These are phyloP conservation scores for Coranthus polyacanthus DNA, from an alignment of 2,797 vertebrate genomes.

Conservation along the genomic window DNA sequence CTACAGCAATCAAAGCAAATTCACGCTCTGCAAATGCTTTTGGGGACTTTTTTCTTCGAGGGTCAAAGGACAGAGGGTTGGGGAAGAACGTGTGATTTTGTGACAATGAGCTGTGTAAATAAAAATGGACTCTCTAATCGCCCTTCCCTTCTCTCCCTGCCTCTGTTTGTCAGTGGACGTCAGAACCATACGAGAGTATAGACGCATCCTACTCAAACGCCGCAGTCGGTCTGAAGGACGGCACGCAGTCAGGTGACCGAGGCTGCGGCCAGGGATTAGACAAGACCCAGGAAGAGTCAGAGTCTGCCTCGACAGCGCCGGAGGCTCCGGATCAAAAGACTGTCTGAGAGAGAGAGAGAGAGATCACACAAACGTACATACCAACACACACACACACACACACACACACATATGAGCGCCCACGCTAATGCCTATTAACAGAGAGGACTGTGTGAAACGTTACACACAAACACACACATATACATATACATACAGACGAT, in stretches of 20 bases:
- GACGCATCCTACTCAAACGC: conserved; percentile 76
- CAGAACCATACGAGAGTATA: conserved; percentile 88
- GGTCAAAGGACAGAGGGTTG: too few species aligned
- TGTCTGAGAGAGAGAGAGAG: conserved; percentile 73
- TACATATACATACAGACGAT: conserved; percentile 45
- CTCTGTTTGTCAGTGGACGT: conserved; percentile 86
- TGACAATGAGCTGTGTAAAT: too few species aligned
- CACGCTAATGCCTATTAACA: conserved; percentile 48
- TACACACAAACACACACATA: conserved; percentile 10
- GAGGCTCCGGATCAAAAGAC: conserved; percentile 78
- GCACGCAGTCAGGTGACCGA: conserved; percentile 68
- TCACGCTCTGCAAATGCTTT: too few species aligned
- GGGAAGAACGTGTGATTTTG: too few species aligned
- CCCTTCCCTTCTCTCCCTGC: not conserved
- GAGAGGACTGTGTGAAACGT: conserved; percentile 63
- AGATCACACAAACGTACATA: conserved; percentile 11
- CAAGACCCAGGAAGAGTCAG: conserved; percentile 79
- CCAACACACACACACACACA: conserved; percentile 31
- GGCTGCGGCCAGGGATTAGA: conserved; percentile 73
- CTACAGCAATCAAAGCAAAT: too few species aligned
- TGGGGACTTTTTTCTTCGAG: too few species aligned
- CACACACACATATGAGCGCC: conserved; percentile 28
- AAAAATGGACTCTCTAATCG: not conserved
- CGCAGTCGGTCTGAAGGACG: conserved; percentile 68
- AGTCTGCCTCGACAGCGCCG: conserved; percentile 65